phyloP scores from a whole-genome alignment of 2,888 invertebrate genomes.

The Megastigmus dorsalis region DNA sequence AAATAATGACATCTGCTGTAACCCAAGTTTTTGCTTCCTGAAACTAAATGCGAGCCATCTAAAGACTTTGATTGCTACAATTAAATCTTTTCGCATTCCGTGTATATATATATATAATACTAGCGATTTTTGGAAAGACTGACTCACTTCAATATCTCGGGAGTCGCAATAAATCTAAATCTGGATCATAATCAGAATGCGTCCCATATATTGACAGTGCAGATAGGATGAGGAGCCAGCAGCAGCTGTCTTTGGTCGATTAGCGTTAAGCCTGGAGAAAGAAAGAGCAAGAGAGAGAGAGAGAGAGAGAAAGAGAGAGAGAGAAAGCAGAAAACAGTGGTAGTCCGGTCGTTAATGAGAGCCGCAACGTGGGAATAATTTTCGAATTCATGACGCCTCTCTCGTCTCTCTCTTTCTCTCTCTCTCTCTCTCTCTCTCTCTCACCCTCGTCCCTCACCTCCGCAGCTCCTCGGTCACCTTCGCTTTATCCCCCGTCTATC shows the following conservation, averaged over 20 bases:
- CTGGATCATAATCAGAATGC: conserved; percentile 22
- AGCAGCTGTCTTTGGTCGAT: conserved; percentile 36
- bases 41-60: too few species aligned
- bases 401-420: background rate
- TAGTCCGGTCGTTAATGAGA: conserved; percentile 37
- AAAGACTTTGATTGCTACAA: too few species aligned
- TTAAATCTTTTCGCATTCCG: background rate
- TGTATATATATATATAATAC: background rate
- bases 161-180: conserved; percentile 35
- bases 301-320: too few species aligned
- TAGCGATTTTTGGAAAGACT: background rate
- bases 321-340: conserved; percentile 38
- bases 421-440: background rate
- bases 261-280: conserved; percentile 43
- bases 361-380: conserved; percentile 50
- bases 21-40: background rate
- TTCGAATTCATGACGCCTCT: conserved; percentile 35
- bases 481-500: background rate
- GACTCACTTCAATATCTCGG: conserved; percentile 19
- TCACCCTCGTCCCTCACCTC: too few species aligned
- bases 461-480: too few species aligned
- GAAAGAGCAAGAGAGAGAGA: too few species aligned
- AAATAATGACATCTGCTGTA: background rate
- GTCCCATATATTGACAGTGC: conserved; percentile 25
- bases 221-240: background rate